Conservation (phyloP, 2,888 invertebrate species). For the Macrosoma leucophasiata region DNA sequence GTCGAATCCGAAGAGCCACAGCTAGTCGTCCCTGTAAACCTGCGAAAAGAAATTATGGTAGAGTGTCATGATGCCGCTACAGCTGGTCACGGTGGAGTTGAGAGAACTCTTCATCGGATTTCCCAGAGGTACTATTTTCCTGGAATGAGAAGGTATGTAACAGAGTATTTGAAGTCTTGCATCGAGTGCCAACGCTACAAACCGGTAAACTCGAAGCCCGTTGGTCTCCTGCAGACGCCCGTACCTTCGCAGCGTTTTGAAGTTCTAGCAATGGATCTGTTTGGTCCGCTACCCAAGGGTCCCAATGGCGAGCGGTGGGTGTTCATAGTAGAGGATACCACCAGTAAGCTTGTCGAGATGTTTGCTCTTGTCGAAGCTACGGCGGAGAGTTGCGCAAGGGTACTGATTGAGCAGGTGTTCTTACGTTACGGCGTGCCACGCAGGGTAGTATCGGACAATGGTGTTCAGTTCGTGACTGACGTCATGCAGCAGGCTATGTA, state of each 20-base stretch:
- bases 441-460: conserved; percentile 19
- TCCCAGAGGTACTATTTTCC: conserved; percentile 22
- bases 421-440: conserved; percentile 18
- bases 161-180: neutral
- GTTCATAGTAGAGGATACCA: conserved; percentile 15
- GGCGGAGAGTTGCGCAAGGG: conserved; percentile 11
- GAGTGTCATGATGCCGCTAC: conserved; percentile 17
- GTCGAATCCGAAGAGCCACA: neutral
- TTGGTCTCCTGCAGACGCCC: conserved; percentile 1
- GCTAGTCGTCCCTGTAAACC: neutral
- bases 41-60: neutral
- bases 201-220: neutral
- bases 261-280: conserved; percentile 6
- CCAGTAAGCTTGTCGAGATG: conserved; percentile 18
- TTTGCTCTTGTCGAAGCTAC: conserved; percentile 11
- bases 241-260: conserved; percentile 2
- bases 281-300: conserved; percentile 3
- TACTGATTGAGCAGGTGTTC: conserved; percentile 12
- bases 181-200: conserved; percentile 1
- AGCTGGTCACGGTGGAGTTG: conserved; percentile 28
- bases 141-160: neutral
- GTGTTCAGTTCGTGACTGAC: conserved; percentile 19
- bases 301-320: neutral
- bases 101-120: conserved; percentile 39
- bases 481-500: conserved; percentile 18